Evolutionary conservation across 2,113 vertebrate genomes (phyloP), one percentile per base, ranked within the genome.

Genomic region (Acanthochromis polyacanthus): DNA sequence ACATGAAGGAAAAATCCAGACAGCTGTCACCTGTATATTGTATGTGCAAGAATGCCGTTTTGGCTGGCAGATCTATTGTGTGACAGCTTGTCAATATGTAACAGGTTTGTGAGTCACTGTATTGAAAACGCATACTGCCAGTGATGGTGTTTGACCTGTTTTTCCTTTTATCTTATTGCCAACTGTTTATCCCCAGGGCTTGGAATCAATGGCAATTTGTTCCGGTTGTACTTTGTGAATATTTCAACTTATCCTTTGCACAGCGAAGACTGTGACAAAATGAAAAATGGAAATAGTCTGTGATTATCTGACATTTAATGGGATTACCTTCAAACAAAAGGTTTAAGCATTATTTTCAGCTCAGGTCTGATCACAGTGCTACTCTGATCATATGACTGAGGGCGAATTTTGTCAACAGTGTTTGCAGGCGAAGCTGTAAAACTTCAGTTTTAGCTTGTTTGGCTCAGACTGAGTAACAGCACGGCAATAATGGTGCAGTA

Each of bases 301-400:
- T 56, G 52, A 48, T 64, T 70, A 74, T 88, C 53, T 56, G 45
- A 66, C 75, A 75, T 69, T 51, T 64, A 53, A 76, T 59, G 66
- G 76, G 74, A 81, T 78, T 86, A 73, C 53, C 57, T 62, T 77
- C 69, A 79, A 69, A 86, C 76, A 82, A 71, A 78, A 81, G 20
- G 36, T 71, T 83, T 68, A 45, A 60, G 69, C 72, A 72, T 85
- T 59, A 51, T 66, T 80, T 81, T 71, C 40, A 53, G 63, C 73
- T 68, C 51, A 52, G 66, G 28, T 68, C 66, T 40, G 78, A 58
- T 75, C 83, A 68, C 70, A 62, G 76, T 74, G 76, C 46, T 85
- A 36, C 53, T 81, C 40, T 67, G 53, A 68, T 88, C 82, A 85
- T 69, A 62, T 84, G 86, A 86, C 71, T 1, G 4, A 73, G 68